phyloP scores from a whole-genome alignment of 37 sponge, comb jelly and placozoan genomes.

The Haliclona indistincta region DNA sequence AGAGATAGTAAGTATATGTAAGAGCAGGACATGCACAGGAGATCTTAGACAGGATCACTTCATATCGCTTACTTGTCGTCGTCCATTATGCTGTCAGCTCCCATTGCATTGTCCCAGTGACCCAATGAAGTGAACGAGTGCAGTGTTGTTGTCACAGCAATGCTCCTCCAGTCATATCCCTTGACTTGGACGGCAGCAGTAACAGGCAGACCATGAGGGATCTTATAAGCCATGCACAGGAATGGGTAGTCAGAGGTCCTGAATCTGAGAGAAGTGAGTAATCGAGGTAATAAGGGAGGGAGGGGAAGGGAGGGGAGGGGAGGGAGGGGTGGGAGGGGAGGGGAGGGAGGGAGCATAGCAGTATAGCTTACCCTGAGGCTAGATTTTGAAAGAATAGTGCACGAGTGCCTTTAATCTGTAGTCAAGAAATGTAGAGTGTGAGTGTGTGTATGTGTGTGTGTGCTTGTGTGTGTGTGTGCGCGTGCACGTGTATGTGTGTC shows the following conservation, averaged over 20 bases:
- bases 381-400: too few relatives aligned
- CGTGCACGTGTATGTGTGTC: too few relatives aligned
- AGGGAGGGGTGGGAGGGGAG: too few relatives aligned
- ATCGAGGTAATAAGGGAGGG: background rate
- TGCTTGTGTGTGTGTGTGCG: too few relatives aligned
- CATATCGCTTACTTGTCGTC: conserved; percentile 36
- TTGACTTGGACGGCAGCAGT: conserved; percentile 3
- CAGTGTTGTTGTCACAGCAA: background rate
- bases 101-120: background rate
- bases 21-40: too few relatives aligned
- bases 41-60: too few relatives aligned
- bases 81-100: conserved; percentile 10
- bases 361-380: too few relatives aligned
- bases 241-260: conserved; percentile 24
- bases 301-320: background rate
- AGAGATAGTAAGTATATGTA: background rate
- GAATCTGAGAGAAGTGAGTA: conserved; percentile 26
- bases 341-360: too few relatives aligned
- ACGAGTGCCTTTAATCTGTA: background rate
- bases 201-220: conserved; percentile 49
- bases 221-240: conserved; percentile 81
- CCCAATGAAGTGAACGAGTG: background rate
- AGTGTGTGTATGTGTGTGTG: too few relatives aligned
- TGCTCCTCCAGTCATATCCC: conserved; percentile 18
- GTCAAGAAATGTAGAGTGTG: too few relatives aligned